Conservation (phyloP, 2,888 invertebrate genomes). For the Penaeus monodon region DNA sequence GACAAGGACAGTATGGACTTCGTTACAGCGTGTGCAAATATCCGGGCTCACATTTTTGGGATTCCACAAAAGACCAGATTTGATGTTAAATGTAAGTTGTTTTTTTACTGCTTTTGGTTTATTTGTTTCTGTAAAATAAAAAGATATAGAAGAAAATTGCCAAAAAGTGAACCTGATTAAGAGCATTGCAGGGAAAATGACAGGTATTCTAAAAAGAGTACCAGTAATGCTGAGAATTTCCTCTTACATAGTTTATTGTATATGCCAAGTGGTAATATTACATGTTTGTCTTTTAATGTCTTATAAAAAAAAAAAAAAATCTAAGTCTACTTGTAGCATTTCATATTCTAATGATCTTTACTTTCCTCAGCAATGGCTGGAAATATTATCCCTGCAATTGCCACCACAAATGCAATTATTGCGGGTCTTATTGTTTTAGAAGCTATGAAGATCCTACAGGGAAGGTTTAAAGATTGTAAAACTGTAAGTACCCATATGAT, state of each 20-base stretch:
- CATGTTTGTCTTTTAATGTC: too few species aligned
- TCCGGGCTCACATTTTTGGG: conserved; percentile 89
- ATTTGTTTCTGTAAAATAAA: background rate
- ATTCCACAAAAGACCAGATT: conserved; percentile 90
- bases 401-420: conserved; percentile 97
- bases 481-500: conserved; percentile 73
- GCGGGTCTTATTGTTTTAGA: conserved; percentile 95
- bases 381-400: conserved; percentile 99
- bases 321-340: background rate
- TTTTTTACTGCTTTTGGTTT: background rate
- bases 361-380: conserved; percentile 90
- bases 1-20: conserved; percentile 94
- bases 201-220: too few species aligned
- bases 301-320: background rate
- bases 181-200: too few species aligned
- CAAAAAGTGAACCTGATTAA: too few species aligned
- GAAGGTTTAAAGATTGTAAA: conserved; percentile 78
- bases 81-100: conserved; percentile 88
- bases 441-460: conserved; percentile 82
- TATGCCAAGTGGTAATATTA: too few species aligned
- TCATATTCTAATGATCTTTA: conserved; percentile 6
- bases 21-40: conserved; percentile 94
- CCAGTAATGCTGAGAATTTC: too few species aligned
- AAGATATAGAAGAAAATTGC: too few species aligned
- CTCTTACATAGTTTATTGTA: background rate